A percentile compares a stretch with the other conserved stretches of the same genome.
Conservation (phyloP, 2,113 vertebrate genomes). For the Anoura caudifer region DNA sequence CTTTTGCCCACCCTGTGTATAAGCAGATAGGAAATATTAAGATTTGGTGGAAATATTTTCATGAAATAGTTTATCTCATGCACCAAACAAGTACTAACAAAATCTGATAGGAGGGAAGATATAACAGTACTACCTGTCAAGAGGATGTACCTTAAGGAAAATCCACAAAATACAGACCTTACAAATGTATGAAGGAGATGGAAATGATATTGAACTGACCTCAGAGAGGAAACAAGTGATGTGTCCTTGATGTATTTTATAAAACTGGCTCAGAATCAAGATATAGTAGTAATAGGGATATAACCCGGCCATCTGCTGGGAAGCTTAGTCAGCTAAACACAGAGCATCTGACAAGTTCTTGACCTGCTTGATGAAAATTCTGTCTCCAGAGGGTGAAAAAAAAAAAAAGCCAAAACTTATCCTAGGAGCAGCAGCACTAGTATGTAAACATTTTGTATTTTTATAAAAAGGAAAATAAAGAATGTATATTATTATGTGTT, state of each 20-base stretch:
- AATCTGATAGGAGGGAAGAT: not conserved
- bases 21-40: not conserved
- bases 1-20: not conserved
- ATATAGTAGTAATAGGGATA: not conserved
- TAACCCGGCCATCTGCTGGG: conserved; percentile 4
- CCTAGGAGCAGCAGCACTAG: not conserved
- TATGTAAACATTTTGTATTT: not conserved
- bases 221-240: not conserved
- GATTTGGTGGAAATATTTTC: not conserved
- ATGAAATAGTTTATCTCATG: not conserved
- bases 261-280: conserved; percentile 24
- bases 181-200: not conserved
- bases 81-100: not conserved
- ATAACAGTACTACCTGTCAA: not conserved
- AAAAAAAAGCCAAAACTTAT: not conserved
- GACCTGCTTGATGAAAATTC: conserved; percentile 11
- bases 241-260: not conserved
- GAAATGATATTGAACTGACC: not conserved
- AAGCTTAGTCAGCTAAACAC: not conserved
- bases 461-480: not conserved
- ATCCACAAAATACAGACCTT: not conserved
- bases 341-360: conserved; percentile 10
- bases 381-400: not conserved
- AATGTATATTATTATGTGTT: not conserved
- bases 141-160: not conserved